Conservation (phyloP, 2,888 invertebrate genomes). For the Catocala fraxini region DNA sequence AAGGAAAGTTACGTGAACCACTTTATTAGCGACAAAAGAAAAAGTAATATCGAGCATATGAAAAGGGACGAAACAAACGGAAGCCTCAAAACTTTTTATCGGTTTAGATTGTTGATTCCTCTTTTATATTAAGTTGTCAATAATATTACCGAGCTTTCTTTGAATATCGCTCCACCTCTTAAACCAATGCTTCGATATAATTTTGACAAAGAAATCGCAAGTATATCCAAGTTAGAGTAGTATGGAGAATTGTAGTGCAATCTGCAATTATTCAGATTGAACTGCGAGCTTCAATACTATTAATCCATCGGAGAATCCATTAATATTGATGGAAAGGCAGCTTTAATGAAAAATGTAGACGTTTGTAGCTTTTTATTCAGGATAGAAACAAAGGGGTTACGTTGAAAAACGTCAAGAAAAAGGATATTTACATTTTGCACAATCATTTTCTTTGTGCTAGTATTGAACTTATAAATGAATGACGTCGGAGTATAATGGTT, state of each 20-base stretch:
- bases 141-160: conserved; percentile 9
- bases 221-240: conserved; percentile 30
- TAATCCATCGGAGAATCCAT: conserved; percentile 71
- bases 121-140: conserved; percentile 33
- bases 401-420: conserved; percentile 13
- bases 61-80: conserved; percentile 41
- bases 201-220: conserved; percentile 20
- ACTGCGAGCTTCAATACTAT: conserved; percentile 75
- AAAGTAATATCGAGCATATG: conserved; percentile 44
- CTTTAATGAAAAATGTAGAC: conserved; percentile 59
- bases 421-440: conserved; percentile 14
- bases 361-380: conserved; percentile 50
- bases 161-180: conserved; percentile 23
- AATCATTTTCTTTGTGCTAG: conserved; percentile 7
- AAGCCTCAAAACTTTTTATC: conserved; percentile 37
- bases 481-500: not conserved
- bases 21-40: conserved; percentile 46
- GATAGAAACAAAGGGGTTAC: conserved; percentile 33
- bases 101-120: conserved; percentile 32
- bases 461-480: conserved; percentile 1
- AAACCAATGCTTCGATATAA: conserved; percentile 19
- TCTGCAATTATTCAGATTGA: conserved; percentile 78
- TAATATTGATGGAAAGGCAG: conserved; percentile 62
- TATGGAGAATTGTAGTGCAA: conserved; percentile 39
- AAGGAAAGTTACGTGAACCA: conserved; percentile 57